Evolutionary conservation across 92 coral and sea anemone genomes (phyloP).

Genomic region (Porites rus): DNA sequence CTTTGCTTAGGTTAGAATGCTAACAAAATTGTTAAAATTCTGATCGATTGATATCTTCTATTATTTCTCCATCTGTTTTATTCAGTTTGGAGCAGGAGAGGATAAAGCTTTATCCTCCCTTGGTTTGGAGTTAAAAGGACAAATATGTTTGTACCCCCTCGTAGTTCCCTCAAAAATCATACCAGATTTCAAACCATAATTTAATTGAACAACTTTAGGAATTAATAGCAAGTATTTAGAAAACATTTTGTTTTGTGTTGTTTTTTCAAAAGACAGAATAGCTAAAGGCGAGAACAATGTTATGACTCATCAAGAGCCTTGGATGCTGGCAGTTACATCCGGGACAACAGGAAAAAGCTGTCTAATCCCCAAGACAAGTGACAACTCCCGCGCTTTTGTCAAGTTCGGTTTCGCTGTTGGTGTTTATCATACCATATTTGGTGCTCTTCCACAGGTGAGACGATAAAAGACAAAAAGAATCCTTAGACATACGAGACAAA

Average conservation of each 20-base stretch:
- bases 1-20: too few species aligned
- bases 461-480: neutral
- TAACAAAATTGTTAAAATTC: too few species aligned
- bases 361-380: conserved; percentile 52
- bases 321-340: conserved; percentile 60
- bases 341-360: conserved; percentile 67
- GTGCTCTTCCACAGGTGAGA: conserved; percentile 52
- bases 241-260: neutral
- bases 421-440: conserved; percentile 44
- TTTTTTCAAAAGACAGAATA: conserved; percentile 19
- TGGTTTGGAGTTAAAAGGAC: too few species aligned
- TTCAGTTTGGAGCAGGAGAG: too few species aligned
- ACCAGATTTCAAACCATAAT: too few species aligned
- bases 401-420: conserved; percentile 55
- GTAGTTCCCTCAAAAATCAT: too few species aligned
- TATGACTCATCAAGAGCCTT: conserved; percentile 48
- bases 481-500: too few species aligned
- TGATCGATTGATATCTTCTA: too few species aligned
- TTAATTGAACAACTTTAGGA: too few species aligned
- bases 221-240: neutral
- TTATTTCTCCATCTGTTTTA: too few species aligned
- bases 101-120: too few species aligned
- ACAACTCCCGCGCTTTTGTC: conserved; percentile 49
- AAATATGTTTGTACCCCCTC: too few species aligned
- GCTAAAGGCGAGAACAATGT: conserved; percentile 43